phyloP scores from a whole-genome alignment of 2,888 invertebrate genomes.

The Strigamia crassipes region DNA sequence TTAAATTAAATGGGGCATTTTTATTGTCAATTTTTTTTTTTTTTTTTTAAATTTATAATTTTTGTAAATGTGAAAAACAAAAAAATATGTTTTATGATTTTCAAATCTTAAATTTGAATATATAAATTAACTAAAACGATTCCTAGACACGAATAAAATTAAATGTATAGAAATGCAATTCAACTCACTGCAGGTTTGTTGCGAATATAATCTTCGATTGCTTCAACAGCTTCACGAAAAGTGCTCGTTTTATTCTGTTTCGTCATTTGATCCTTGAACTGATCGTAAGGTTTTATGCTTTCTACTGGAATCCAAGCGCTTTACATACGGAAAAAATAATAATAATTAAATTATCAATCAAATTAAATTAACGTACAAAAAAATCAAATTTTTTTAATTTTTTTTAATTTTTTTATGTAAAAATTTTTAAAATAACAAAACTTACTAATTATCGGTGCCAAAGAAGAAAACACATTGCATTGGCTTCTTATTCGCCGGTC shows the following conservation, averaged over 20 bases:
- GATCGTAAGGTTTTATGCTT: slow-evolving; percentile 55
- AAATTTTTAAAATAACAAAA: slow-evolving; percentile 55
- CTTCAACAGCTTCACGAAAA: slow-evolving; percentile 59
- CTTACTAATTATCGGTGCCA: slow-evolving; percentile 95
- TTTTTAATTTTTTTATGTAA: background rate
- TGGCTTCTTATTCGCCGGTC: slow-evolving; percentile 71
- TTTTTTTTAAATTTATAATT: no score
- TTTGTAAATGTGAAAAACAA: background rate
- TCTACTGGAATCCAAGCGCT: slow-evolving; percentile 60
- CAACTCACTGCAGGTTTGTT: slow-evolving; percentile 53
- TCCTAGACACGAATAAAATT: background rate
- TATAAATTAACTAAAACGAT: background rate
- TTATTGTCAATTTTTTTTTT: no score
- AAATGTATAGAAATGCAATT: background rate
- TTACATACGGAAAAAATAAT: slow-evolving; percentile 48
- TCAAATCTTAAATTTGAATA: background rate
- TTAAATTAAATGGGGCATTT: no score
- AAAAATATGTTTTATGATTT: background rate
- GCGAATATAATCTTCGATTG: slow-evolving; percentile 58
- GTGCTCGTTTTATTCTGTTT: slow-evolving; percentile 56
- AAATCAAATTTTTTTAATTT: background rate
- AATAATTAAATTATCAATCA: no score
- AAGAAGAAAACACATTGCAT: slow-evolving; percentile 90
- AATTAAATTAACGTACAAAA: no score
- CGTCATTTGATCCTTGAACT: slow-evolving; percentile 56